Evolutionary conservation across 2,888 invertebrate species (phyloP).

Genomic region (Rhagophthalmus giganteus): DNA sequence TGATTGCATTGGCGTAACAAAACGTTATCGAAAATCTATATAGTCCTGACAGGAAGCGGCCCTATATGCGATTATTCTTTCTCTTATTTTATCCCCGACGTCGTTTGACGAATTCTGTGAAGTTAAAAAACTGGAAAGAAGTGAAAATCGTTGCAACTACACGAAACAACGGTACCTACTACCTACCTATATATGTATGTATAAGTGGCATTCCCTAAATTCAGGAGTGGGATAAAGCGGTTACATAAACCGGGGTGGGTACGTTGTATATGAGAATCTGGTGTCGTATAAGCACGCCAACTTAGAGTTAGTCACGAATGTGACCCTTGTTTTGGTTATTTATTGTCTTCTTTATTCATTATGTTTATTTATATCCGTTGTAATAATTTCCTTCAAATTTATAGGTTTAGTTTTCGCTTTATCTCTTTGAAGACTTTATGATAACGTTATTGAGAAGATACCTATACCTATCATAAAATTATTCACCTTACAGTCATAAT

Average conservation of each 20-base stretch:
- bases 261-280: constrained; percentile 27
- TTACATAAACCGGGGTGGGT: constrained; percentile 22
- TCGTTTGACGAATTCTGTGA: constrained; percentile 3
- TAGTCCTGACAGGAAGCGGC: constrained; percentile 28
- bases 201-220: constrained; percentile 23
- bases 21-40: constrained; percentile 35
- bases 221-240: constrained; percentile 25
- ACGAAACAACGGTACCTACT: constrained; percentile 14
- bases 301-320: constrained; percentile 44
- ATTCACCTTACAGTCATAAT: too few species aligned
- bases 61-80: constrained; percentile 23
- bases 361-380: constrained; percentile 38
- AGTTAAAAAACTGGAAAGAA: constrained; percentile 14
- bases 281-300: constrained; percentile 45
- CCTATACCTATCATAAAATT: too few species aligned
- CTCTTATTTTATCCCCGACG: constrained; percentile 24
- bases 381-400: constrained; percentile 38
- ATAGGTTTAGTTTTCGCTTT: constrained; percentile 27
- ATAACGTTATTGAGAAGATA: too few species aligned
- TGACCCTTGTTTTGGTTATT: constrained; percentile 40
- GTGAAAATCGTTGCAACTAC: constrained; percentile 5
- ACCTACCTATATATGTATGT: too few species aligned
- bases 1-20: constrained; percentile 33
- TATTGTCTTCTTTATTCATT: constrained; percentile 42
- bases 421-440: constrained; percentile 5